Evolutionary conservation across 1,140 invertebrate species (phyloP).

Genomic region (Drosophila jambulina): DNA sequence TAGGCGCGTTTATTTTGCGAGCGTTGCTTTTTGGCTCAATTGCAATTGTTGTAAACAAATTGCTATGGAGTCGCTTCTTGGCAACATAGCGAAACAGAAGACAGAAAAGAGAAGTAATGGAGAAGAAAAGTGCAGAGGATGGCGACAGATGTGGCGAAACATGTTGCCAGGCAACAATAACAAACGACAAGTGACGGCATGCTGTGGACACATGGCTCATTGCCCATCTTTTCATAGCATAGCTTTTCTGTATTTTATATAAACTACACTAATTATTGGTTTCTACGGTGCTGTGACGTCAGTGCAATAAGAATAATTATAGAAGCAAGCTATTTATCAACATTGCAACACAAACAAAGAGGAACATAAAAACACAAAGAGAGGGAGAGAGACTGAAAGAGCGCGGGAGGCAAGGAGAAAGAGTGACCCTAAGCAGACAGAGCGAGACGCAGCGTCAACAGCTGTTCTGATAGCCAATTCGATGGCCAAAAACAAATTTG

Average conservation of each 20-base stretch:
- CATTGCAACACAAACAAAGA: slow-evolving; percentile 30
- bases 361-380: slow-evolving; percentile 28
- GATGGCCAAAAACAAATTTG: slow-evolving; percentile 42
- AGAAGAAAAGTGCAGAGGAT: slow-evolving; percentile 6
- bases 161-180: slow-evolving; percentile 38
- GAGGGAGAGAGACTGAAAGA: slow-evolving; percentile 30
- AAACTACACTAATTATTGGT: slow-evolving; percentile 14
- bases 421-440: slow-evolving; percentile 13
- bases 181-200: slow-evolving; percentile 14
- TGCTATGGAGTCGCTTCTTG: slow-evolving; percentile 18
- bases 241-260: neutral
- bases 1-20: slow-evolving; percentile 21
- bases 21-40: neutral
- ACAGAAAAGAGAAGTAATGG: no score
- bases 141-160: slow-evolving; percentile 27
- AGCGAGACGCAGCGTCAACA: slow-evolving; percentile 57
- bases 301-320: slow-evolving; percentile 36
- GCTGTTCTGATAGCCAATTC: slow-evolving; percentile 55
- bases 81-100: slow-evolving; percentile 14
- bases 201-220: slow-evolving; percentile 24
- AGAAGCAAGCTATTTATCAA: slow-evolving; percentile 48
- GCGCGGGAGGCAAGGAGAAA: neutral
- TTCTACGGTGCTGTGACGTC: slow-evolving; percentile 4
- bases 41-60: slow-evolving; percentile 46
- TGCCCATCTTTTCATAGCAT: neutral